Conservation (phyloP, 1,140 invertebrate genomes). For the Camponotus vicinus region DNA sequence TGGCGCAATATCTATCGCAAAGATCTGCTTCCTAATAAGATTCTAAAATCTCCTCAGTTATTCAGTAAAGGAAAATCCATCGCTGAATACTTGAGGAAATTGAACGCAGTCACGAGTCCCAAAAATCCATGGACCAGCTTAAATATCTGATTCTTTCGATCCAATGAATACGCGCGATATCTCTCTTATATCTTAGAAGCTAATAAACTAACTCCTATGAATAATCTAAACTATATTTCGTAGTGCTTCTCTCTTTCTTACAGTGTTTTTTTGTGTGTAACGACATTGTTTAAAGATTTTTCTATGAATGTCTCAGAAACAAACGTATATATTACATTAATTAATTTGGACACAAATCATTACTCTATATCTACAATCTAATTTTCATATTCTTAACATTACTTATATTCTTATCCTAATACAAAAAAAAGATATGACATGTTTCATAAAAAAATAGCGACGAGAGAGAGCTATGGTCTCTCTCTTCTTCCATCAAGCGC, state of each 20-base stretch:
- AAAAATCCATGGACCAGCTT: slow-evolving; percentile 40
- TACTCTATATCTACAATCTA: slow-evolving; percentile 62
- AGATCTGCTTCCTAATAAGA: background rate
- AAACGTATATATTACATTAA: slow-evolving; percentile 73
- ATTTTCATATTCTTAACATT: slow-evolving; percentile 55
- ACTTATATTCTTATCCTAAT: slow-evolving; percentile 54
- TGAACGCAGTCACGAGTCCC: background rate
- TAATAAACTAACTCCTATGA: slow-evolving; percentile 64
- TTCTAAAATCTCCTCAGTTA: slow-evolving; percentile 1
- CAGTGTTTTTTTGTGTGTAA: slow-evolving; percentile 28
- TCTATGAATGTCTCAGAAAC: slow-evolving; percentile 47
- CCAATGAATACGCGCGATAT: slow-evolving; percentile 56
- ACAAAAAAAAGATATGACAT: slow-evolving; percentile 61
- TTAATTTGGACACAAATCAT: slow-evolving; percentile 70
- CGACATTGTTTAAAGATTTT: slow-evolving; percentile 51
- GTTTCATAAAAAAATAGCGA: slow-evolving; percentile 64
- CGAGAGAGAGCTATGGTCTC: slow-evolving; percentile 46
- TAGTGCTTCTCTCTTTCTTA: slow-evolving; percentile 37
- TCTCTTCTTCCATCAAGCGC: slow-evolving; percentile 6
- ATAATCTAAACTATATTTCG: slow-evolving; percentile 63
- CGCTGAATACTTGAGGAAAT: slow-evolving; percentile 42
- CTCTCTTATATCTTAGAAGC: slow-evolving; percentile 63
- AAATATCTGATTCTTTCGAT: background rate
- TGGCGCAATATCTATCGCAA: slow-evolving; percentile 40
- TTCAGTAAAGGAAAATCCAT: slow-evolving; percentile 33